A percentile compares a stretch with the other conserved stretches of the same genome.
Evolutionary conservation across 2,113 vertebrate genomes (phyloP).

Genomic region (Psophia crepitans): DNA sequence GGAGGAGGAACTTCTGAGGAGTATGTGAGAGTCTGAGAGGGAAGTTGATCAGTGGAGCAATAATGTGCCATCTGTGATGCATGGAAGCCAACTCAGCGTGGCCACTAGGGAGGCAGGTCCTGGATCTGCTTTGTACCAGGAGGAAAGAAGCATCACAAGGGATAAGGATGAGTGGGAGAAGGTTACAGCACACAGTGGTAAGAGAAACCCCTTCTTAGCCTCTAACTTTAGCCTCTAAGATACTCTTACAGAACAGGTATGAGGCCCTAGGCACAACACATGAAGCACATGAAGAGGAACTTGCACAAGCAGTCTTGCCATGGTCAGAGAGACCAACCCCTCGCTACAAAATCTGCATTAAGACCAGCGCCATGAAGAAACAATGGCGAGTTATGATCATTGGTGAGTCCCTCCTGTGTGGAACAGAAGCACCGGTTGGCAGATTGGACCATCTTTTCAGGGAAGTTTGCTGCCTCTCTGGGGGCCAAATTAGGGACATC

Average conservation of each 20-base stretch:
- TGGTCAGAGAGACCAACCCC: background rate
- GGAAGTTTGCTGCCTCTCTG: background rate
- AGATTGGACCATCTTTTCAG: background rate
- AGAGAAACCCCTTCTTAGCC: background rate
- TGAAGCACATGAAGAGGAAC: background rate
- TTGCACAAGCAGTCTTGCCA: background rate
- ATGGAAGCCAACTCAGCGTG: background rate
- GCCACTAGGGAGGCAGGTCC: background rate
- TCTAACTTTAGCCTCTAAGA: background rate
- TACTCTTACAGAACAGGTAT: background rate
- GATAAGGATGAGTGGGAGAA: background rate
- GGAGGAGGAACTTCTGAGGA: background rate
- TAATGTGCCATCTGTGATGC: background rate
- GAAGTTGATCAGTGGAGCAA: background rate
- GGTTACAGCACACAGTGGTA: background rate
- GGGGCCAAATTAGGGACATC: background rate
- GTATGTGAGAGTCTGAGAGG: background rate
- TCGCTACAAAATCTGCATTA: background rate
- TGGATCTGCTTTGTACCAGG: background rate
- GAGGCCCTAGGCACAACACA: rapidly evolving
- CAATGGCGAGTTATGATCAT: background rate
- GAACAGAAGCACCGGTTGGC: background rate
- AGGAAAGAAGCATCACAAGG: background rate
- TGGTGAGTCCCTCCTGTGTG: background rate
- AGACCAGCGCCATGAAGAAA: background rate